Evolutionary conservation across 2,113 vertebrate species (phyloP).

Genomic region (Thamnaconus septentrionalis): DNA sequence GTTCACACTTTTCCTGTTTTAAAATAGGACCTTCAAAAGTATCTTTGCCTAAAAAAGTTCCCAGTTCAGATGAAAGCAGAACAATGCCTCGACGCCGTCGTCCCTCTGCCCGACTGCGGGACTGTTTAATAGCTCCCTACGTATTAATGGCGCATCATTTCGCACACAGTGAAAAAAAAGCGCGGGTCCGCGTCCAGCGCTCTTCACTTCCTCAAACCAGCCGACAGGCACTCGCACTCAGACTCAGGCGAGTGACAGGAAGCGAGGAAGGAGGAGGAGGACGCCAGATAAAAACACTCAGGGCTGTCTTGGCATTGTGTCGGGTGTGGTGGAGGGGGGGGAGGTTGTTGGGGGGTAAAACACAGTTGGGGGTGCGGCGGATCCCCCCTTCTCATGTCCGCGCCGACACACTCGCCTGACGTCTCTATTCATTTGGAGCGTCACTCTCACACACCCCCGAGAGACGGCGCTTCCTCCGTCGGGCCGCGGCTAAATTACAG

Average conservation of each 20-base stretch:
- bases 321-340: conserved; percentile 23
- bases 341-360: too few relatives aligned
- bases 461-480: conserved; percentile 87
- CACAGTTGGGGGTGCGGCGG: conserved; percentile 9
- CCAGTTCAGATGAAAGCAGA: too few relatives aligned
- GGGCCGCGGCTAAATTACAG: conserved; percentile 82
- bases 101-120: too few relatives aligned
- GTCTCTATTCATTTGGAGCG: conserved; percentile 89
- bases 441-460: conserved; percentile 86
- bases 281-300: conserved; percentile 82
- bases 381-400: conserved; percentile 49
- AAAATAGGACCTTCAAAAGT: too few relatives aligned
- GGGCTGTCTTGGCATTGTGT: conserved; percentile 60
- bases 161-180: too few relatives aligned
- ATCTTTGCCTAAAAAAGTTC: too few relatives aligned
- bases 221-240: conserved; percentile 4
- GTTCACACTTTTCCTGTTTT: too few relatives aligned
- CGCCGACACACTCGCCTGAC: conserved; percentile 62
- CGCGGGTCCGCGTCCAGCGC: too few relatives aligned
- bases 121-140: too few relatives aligned
- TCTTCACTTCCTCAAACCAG: too few relatives aligned
- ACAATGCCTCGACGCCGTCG: too few relatives aligned
- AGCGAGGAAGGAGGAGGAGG: conserved; percentile 78
- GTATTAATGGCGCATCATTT: too few relatives aligned
- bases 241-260: conserved; percentile 72